A percentile compares a stretch with the other conserved stretches of the same genome.
phyloP scores from a whole-genome alignment of 2,888 invertebrate genomes.

The Papilio protenor region DNA sequence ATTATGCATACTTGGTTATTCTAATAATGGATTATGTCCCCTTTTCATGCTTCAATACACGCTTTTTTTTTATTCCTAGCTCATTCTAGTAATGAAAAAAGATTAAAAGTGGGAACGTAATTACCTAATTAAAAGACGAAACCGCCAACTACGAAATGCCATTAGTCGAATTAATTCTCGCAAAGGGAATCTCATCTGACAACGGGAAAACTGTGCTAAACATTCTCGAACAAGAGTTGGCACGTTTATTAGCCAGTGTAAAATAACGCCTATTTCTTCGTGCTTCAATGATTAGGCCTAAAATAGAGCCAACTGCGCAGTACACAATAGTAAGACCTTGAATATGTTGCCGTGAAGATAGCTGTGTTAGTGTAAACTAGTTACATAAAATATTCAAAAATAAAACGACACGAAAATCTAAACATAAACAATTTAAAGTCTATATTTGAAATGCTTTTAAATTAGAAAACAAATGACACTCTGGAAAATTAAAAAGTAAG shows the following conservation, averaged over 20 bases:
- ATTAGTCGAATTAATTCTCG: slow-evolving; percentile 36
- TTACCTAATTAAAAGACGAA: slow-evolving; percentile 33
- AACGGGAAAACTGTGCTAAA: slow-evolving; percentile 23
- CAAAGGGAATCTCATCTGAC: slow-evolving; percentile 30
- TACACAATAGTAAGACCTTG: not conserved
- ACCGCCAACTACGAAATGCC: slow-evolving; percentile 19
- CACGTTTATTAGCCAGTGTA: not conserved
- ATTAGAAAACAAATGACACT: not conserved
- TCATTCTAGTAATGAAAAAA: not conserved
- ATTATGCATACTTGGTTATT: no score
- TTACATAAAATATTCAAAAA: no score
- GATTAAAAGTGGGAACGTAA: slow-evolving; percentile 2
- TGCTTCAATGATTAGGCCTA: slow-evolving; percentile 22
- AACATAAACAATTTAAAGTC: no score
- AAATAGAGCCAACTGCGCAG: slow-evolving; percentile 14
- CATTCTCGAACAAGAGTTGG: slow-evolving; percentile 31
- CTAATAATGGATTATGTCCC: not conserved
- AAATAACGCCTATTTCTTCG: slow-evolving; percentile 28
- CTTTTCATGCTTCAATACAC: not conserved
- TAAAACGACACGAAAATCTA: not conserved
- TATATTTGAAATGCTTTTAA: no score
- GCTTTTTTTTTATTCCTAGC: not conserved
- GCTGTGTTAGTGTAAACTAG: not conserved
- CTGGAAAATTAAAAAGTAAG: not conserved
- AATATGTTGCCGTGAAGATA: not conserved